phyloP scores from a whole-genome alignment of 2,888 invertebrate genomes.

The Caenorhabditis sp. region DNA sequence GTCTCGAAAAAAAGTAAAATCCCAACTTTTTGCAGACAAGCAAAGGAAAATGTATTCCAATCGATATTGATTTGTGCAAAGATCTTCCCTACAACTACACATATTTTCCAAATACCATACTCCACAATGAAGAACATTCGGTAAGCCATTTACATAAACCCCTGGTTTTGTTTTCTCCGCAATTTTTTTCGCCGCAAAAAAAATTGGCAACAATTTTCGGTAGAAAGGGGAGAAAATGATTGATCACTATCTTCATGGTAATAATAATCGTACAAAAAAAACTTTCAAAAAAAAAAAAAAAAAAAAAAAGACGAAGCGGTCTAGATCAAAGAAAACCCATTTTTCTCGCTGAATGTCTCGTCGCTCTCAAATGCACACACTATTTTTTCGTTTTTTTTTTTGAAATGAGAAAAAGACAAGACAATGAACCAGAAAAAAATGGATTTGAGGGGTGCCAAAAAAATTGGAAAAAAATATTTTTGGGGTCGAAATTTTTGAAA shows the following conservation, averaged over 20 bases:
- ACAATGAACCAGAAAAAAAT: constrained; percentile 16
- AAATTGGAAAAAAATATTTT: too few relatives aligned
- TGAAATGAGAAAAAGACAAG: constrained; percentile 32
- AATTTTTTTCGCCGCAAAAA: too few relatives aligned
- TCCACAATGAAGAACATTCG: constrained; percentile 59
- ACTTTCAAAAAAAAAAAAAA: background rate
- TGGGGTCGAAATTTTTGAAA: too few relatives aligned
- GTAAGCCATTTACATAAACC: constrained; percentile 35
- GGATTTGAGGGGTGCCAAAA: constrained; percentile 7
- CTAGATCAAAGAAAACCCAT: constrained; percentile 41
- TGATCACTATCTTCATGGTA: background rate
- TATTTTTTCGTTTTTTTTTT: constrained; percentile 10
- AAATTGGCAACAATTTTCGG: background rate
- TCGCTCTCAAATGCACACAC: constrained; percentile 11
- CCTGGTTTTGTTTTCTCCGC: too few relatives aligned
- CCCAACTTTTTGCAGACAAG: constrained; percentile 60
- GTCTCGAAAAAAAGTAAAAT: too few relatives aligned
- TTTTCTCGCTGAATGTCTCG: constrained; percentile 29
- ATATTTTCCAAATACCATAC: constrained; percentile 43
- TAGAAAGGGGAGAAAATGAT: background rate
- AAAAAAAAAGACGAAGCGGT: background rate
- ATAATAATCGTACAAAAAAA: background rate
- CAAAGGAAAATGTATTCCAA: constrained; percentile 62
- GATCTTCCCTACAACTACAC: constrained; percentile 61
- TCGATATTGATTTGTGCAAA: constrained; percentile 62